These are phyloP conservation scores for Drosophila robusta DNA, from an alignment of 2,888 invertebrate genomes.

Conservation along the genomic window DNA sequence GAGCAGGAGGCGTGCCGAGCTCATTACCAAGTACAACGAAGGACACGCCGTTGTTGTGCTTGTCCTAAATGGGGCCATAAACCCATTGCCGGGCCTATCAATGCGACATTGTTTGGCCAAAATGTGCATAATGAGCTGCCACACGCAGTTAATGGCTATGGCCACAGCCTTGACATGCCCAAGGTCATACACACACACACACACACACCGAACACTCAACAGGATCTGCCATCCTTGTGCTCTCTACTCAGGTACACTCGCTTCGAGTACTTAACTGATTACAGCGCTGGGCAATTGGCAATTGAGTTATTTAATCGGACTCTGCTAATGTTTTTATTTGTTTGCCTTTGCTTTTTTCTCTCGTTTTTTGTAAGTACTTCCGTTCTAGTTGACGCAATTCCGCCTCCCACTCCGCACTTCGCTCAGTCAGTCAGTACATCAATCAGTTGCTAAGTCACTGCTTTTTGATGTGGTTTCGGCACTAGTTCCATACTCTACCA, in stretches of 20 bases:
- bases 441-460: conserved; percentile 32
- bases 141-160: conserved; percentile 82
- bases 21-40: conserved; percentile 55
- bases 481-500: conserved; percentile 29
- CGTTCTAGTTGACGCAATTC: conserved; percentile 45
- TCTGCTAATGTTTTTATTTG: conserved; percentile 64
- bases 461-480: conserved; percentile 65
- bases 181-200: conserved; percentile 30
- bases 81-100: conserved; percentile 59
- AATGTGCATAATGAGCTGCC: conserved; percentile 82
- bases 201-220: neutral
- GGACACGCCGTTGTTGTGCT: conserved; percentile 34
- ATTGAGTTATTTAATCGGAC: conserved; percentile 63
- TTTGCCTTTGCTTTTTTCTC: neutral
- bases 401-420: conserved; percentile 7
- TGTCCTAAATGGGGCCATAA: conserved; percentile 59
- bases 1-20: conserved; percentile 37
- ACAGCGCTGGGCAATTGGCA: conserved; percentile 20
- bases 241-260: neutral
- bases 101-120: conserved; percentile 66
- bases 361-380: conserved; percentile 54
- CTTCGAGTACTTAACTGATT: conserved; percentile 29
- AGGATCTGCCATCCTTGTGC: conserved; percentile 19
- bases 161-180: conserved; percentile 61
- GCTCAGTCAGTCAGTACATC: conserved; percentile 19